These are phyloP conservation scores for Halcyon badia DNA, from an alignment of 2,797 vertebrate species.

Conservation along the genomic window DNA sequence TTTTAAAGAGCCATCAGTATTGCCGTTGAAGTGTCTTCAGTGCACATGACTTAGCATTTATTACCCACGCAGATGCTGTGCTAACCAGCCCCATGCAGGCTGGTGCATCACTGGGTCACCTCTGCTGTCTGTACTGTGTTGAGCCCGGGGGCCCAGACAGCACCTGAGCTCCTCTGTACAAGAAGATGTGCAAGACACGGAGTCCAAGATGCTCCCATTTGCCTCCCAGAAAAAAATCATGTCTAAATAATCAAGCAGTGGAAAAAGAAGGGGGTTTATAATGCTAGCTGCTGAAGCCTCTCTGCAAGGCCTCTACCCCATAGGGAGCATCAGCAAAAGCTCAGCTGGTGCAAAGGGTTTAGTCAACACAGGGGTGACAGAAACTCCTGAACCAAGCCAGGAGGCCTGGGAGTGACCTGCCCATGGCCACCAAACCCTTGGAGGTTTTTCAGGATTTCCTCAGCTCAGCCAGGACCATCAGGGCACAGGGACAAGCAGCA, in stretches of 20 bases:
- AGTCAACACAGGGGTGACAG: not conserved
- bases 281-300: not conserved
- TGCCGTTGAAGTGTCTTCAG: not conserved
- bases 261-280: not conserved
- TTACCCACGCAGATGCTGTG: not conserved
- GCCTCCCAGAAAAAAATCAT: not conserved
- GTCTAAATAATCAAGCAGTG: not conserved
- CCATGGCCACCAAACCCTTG: not conserved
- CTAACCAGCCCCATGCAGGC: not conserved
- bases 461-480: not conserved
- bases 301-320: not conserved
- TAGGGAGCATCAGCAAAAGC: not conserved
- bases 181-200: not conserved
- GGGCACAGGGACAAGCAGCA: not conserved
- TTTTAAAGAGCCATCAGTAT: not conserved
- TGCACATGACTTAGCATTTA: not conserved
- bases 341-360: not conserved
- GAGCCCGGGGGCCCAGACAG: not conserved
- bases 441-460: not conserved
- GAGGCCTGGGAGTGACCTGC: not conserved
- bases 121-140: accelerated
- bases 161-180: not conserved
- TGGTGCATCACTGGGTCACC: not conserved
- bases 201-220: not conserved
- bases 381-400: not conserved